These are phyloP conservation scores for Brachyistius frenatus DNA, from an alignment of 2,113 vertebrate species.

Conservation along the genomic window DNA sequence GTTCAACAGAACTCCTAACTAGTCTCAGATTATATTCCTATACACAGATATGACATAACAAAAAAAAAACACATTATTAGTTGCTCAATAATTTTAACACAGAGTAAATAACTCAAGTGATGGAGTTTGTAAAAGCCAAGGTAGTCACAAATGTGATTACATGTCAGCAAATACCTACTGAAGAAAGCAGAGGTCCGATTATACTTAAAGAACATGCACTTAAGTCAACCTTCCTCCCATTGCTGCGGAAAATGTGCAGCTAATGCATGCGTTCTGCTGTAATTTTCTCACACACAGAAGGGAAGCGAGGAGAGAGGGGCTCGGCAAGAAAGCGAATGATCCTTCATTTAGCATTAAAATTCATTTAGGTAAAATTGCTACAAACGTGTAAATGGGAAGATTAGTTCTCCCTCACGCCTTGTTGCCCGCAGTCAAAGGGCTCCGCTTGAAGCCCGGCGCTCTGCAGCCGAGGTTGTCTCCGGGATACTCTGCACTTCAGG, in stretches of 20 bases:
- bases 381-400: conserved; percentile 97
- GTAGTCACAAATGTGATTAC: conserved; percentile 21
- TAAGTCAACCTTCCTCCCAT: conserved; percentile 34
- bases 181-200: conserved; percentile 29
- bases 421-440: conserved; percentile 95
- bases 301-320: conserved; percentile 18
- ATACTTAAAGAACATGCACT: conserved; percentile 54
- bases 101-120: neutral
- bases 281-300: conserved; percentile 54
- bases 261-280: conserved; percentile 71
- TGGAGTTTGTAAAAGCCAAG: conserved; percentile 1
- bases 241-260: conserved; percentile 69
- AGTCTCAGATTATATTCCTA: conserved; percentile 57
- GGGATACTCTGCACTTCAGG: conserved; percentile 85
- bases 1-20: conserved; percentile 84
- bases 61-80: neutral
- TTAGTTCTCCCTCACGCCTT: conserved; percentile 98
- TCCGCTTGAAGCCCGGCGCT: conserved; percentile 91
- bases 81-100: neutral
- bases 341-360: conserved; percentile 97
- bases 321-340: conserved; percentile 89
- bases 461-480: conserved; percentile 87
- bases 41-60: neutral
- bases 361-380: conserved; percentile 97
- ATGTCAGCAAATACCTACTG: conserved; percentile 15